A percentile compares a stretch with the other conserved stretches of the same genome.
These are phyloP conservation scores for Drosophila sechellia DNA, from an alignment of 1,140 invertebrate species.

Conservation along the genomic window DNA sequence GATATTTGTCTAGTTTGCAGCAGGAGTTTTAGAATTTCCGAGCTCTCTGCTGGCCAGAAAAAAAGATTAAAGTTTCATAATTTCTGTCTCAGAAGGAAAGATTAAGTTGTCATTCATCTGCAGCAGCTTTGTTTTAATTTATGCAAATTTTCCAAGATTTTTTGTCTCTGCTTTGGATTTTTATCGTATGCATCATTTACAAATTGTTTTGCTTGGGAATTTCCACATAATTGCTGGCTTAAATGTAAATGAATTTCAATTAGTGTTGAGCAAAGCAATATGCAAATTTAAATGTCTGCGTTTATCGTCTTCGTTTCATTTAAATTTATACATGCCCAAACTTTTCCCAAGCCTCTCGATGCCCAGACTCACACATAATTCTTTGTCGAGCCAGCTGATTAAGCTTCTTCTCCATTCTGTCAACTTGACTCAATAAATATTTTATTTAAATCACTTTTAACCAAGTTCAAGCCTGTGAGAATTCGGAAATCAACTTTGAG, in stretches of 20 bases:
- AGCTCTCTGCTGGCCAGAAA: constrained; percentile 4
- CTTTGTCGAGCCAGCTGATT: constrained; percentile 55
- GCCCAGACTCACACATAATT: constrained; percentile 70
- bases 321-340: constrained; percentile 54
- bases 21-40: constrained; percentile 2
- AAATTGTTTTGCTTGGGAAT: constrained; percentile 75
- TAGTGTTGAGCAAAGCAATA: constrained; percentile 59
- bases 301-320: constrained; percentile 28
- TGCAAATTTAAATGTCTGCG: constrained; percentile 43
- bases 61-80: constrained; percentile 52
- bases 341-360: constrained; percentile 56
- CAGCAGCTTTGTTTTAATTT: constrained; percentile 59
- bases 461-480: constrained; percentile 10
- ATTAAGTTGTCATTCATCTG: constrained; percentile 46
- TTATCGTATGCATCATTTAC: constrained; percentile 76
- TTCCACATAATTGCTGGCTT: constrained; percentile 72
- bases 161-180: constrained; percentile 30
- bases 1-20: constrained; percentile 27
- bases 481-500: constrained; percentile 10
- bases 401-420: constrained; percentile 10
- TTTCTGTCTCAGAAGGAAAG: constrained; percentile 20
- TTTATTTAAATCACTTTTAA: constrained; percentile 34
- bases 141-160: constrained; percentile 65
- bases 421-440: constrained; percentile 42
- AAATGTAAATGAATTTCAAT: constrained; percentile 81